Conservation (phyloP, 2,797 vertebrate species). For the Morelia viridis region DNA sequence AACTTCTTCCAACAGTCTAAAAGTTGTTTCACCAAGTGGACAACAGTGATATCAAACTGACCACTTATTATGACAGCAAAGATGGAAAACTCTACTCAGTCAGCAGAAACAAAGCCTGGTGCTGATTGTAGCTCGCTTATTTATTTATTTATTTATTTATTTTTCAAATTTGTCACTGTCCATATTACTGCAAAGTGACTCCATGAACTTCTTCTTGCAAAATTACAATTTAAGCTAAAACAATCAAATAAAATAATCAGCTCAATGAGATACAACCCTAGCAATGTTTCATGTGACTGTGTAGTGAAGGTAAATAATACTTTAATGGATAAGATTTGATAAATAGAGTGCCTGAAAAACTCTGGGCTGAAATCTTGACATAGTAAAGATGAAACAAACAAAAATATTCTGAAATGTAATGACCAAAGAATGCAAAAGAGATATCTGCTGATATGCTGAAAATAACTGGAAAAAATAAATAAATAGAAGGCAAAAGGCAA, state of each 20-base stretch:
- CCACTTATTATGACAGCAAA: not conserved
- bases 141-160: too few relatives aligned
- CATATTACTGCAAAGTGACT: too few relatives aligned
- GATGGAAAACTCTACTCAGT: not conserved
- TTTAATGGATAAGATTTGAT: not conserved
- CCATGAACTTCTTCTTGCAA: not conserved
- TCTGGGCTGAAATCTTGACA: too few relatives aligned
- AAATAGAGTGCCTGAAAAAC: not conserved
- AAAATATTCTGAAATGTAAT: too few relatives aligned
- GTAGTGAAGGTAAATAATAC: not conserved
- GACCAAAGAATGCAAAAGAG: too few relatives aligned
- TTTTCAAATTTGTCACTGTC: too few relatives aligned
- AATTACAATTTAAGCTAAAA: not conserved
- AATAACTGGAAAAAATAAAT: too few relatives aligned
- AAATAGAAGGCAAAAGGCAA: too few relatives aligned
- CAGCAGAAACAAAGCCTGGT: not conserved
- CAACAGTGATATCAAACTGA: not conserved
- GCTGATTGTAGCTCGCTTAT: not conserved
- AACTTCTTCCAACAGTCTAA: not conserved
- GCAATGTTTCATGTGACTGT: not conserved
- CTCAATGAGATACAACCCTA: not conserved
- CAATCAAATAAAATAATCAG: not conserved
- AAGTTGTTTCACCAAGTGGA: not conserved
- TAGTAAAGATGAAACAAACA: too few relatives aligned
- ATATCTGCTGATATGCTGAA: too few relatives aligned